A percentile compares a stretch with the other conserved stretches of the same genome.
Conservation (phyloP, 2,888 invertebrate genomes). For the Hedya salicella region DNA sequence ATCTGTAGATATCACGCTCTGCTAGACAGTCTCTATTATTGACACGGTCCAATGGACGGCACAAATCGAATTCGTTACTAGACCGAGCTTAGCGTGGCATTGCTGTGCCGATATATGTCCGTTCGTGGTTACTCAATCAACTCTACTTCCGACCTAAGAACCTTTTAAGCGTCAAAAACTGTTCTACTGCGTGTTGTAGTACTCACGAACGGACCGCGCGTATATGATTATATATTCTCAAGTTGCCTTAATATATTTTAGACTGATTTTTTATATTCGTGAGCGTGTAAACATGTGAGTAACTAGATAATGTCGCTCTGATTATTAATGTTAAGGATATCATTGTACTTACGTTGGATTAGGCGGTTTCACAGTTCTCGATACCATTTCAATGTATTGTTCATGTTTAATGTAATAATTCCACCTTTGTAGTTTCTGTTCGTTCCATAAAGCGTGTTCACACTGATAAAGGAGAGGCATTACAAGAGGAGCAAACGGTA, state of each 20-base stretch:
- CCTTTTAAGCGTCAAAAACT: too few species aligned
- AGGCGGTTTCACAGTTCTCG: constrained; percentile 50
- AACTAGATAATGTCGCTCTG: constrained; percentile 61
- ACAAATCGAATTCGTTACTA: not conserved
- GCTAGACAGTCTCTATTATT: too few species aligned
- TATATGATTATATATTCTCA: constrained; percentile 80
- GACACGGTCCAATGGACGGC: constrained; percentile 1
- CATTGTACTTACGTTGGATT: constrained; percentile 62
- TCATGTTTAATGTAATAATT: not conserved
- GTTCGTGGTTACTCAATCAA: constrained; percentile 20
- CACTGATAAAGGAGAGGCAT: not conserved
- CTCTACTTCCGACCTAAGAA: too few species aligned
- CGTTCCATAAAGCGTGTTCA: not conserved
- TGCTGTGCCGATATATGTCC: constrained; percentile 11
- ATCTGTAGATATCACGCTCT: too few species aligned
- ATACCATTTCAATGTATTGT: constrained; percentile 1
- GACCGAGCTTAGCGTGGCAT: constrained; percentile 15
- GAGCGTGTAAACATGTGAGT: constrained; percentile 63
- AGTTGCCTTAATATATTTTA: constrained; percentile 88
- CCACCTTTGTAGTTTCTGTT: not conserved
- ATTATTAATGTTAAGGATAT: constrained; percentile 46
- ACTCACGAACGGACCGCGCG: constrained; percentile 56
- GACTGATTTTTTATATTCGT: constrained; percentile 86
- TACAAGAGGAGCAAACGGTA: not conserved
- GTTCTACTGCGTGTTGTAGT: not conserved